Percentiles rank a stretch among this genome's conserved stretches.
These are phyloP conservation scores for Lycocerus yunnanus DNA, from an alignment of 2,888 invertebrate genomes.

Conservation along the genomic window DNA sequence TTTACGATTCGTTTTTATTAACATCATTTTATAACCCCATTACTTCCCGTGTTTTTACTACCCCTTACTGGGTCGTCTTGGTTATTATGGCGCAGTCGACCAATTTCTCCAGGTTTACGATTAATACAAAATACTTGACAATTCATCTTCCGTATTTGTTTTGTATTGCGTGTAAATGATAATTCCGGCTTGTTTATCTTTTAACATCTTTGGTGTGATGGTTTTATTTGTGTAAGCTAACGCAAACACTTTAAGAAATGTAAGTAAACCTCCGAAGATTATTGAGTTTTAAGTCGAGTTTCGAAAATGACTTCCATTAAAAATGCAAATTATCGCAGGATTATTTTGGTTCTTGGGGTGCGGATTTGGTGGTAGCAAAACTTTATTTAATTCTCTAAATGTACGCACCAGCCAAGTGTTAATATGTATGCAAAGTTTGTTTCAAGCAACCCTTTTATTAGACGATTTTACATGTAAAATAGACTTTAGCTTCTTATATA, in stretches of 20 bases:
- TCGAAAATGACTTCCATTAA: conserved; percentile 16
- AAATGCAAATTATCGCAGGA: conserved; percentile 19
- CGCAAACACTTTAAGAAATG: background rate
- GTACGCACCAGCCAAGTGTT: conserved; percentile 11
- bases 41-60: background rate
- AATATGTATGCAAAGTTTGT: conserved; percentile 26
- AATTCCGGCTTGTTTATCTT: background rate
- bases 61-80: background rate
- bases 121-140: background rate
- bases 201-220: background rate
- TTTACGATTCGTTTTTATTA: background rate
- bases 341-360: conserved; percentile 17
- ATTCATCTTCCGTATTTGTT: background rate
- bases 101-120: background rate
- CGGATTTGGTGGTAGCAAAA: conserved; percentile 2
- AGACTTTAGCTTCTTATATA: conserved; percentile 9
- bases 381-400: conserved; percentile 10
- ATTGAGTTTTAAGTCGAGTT: background rate
- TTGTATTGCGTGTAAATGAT: background rate
- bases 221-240: background rate
- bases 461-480: conserved; percentile 17
- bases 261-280: background rate
- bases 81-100: background rate
- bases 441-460: conserved; percentile 23
- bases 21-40: background rate